phyloP scores from a whole-genome alignment of 2,113 vertebrate genomes.

The Sylvietta virens region DNA sequence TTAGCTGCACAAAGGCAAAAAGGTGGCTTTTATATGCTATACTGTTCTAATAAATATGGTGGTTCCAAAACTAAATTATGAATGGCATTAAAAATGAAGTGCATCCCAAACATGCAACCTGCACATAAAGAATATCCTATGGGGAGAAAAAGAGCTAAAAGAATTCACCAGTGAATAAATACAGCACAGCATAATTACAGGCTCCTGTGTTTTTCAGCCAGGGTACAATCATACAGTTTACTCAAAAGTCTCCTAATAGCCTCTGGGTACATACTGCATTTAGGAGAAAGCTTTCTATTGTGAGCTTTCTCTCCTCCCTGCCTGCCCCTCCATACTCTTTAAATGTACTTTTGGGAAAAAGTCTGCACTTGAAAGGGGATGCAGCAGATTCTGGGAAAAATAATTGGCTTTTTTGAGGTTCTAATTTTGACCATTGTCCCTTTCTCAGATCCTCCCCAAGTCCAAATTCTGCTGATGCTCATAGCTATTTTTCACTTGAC shows the following conservation, averaged over 20 bases:
- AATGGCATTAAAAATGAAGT: conserved; percentile 55
- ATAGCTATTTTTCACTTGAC: background rate
- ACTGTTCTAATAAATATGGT: conserved; percentile 49
- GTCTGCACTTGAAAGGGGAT: background rate
- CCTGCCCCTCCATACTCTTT: background rate
- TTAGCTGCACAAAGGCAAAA: conserved; percentile 64
- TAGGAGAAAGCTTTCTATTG: conserved; percentile 14
- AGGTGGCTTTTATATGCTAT: conserved; percentile 33
- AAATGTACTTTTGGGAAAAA: conserved; percentile 24
- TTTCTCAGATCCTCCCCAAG: background rate
- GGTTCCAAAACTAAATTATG: conserved; percentile 52
- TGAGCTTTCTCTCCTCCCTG: background rate
- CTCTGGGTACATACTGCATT: conserved; percentile 29
- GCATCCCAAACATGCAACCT: conserved; percentile 34
- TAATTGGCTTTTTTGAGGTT: conserved; percentile 5
- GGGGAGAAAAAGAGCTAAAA: conserved; percentile 7
- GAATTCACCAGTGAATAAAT: conserved; percentile 51
- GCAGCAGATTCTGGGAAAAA: background rate
- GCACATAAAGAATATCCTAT: conserved; percentile 29
- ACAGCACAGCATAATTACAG: conserved; percentile 41
- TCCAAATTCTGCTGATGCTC: background rate
- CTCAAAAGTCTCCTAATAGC: conserved; percentile 38
- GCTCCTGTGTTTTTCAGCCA: conserved; percentile 23
- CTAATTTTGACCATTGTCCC: background rate
- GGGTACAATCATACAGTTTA: conserved; percentile 41